Conservation (phyloP, 2,797 vertebrate species). For the Falco cherrug region DNA sequence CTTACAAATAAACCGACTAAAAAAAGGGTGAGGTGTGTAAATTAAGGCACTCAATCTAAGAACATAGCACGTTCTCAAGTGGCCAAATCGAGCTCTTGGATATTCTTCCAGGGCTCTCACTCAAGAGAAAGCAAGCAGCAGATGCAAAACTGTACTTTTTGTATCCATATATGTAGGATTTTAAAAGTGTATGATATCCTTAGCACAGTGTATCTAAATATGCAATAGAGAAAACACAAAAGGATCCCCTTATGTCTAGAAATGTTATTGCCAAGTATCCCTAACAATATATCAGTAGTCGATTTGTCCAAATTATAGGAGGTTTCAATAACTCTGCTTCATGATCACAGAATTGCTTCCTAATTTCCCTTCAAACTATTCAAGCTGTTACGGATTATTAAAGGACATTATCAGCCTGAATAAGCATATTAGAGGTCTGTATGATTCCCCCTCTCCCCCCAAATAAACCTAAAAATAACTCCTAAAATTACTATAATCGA, state of each 20-base stretch:
- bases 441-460: rapidly evolving
- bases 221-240: not conserved
- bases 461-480: constrained; percentile 21
- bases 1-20: constrained; percentile 18
- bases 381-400: constrained; percentile 8
- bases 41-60: constrained; percentile 24
- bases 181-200: not conserved
- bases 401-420: constrained; percentile 33
- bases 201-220: not conserved
- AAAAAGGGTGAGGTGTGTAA: constrained; percentile 6
- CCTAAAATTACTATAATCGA: constrained; percentile 11
- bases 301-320: not conserved
- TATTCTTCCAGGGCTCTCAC: not conserved
- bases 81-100: not conserved
- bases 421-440: not conserved
- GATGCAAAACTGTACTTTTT: not conserved
- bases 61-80: not conserved
- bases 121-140: not conserved
- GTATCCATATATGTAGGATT: not conserved
- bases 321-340: constrained; percentile 16
- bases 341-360: constrained; percentile 11
- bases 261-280: not conserved
- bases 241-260: not conserved
- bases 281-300: not conserved
- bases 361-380: constrained; percentile 50